Evolutionary conservation across 2,113 vertebrate genomes (phyloP).

Genomic region (Mus pahari): DNA sequence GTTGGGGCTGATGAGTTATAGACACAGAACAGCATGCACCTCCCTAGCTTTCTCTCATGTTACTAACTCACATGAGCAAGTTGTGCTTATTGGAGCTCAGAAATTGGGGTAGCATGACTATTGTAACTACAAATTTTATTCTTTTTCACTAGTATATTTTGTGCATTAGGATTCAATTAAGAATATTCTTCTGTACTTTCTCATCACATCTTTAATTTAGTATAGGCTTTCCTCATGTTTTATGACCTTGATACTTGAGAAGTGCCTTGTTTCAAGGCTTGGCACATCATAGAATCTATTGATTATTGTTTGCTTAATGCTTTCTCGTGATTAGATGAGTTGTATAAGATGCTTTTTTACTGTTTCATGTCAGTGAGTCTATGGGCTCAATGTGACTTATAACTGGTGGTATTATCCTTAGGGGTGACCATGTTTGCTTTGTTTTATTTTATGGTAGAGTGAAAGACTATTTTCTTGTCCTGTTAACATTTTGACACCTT

Average conservation of each 20-base stretch:
- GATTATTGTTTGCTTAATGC: slow-evolving; percentile 20
- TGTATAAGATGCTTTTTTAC: neutral
- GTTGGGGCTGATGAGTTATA: neutral
- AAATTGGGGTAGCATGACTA: neutral
- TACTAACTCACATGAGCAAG: neutral
- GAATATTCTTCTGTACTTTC: neutral
- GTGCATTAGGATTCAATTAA: neutral
- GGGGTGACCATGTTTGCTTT: neutral
- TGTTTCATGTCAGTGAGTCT: neutral
- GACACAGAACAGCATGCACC: neutral
- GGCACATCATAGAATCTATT: neutral
- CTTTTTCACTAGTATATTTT: neutral
- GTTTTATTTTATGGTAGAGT: slow-evolving; percentile 31
- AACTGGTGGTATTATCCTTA: neutral
- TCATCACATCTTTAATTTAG: neutral
- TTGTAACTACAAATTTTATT: neutral
- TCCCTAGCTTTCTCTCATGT: neutral
- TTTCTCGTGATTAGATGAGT: neutral
- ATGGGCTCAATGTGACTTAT: neutral
- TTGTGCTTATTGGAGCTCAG: neutral
- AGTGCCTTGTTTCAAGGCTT: neutral
- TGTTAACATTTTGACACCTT: neutral
- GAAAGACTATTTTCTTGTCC: neutral
- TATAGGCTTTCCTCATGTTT: neutral
- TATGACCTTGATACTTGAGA: neutral